Evolutionary conservation across 1,140 invertebrate species (phyloP).

Genomic region (Brachionus plicatilis): DNA sequence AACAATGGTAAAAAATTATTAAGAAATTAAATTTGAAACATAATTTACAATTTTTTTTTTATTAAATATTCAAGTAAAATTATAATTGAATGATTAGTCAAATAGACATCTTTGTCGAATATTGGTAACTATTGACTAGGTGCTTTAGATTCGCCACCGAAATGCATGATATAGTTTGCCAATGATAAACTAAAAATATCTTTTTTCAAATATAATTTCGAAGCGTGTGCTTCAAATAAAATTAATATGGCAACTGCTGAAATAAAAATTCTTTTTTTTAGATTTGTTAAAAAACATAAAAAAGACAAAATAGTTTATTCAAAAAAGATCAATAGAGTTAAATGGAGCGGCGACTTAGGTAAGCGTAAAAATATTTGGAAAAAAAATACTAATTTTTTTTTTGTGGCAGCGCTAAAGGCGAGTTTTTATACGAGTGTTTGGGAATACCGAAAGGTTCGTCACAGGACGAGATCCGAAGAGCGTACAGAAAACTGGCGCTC

Average conservation of each 20-base stretch:
- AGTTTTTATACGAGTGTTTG: slow-evolving; percentile 90
- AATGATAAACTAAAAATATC: not conserved
- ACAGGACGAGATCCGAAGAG: slow-evolving; percentile 62
- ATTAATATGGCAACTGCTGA: not conserved
- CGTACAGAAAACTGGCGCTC: slow-evolving; percentile 86
- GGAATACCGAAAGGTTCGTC: slow-evolving; percentile 80
- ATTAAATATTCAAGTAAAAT: not conserved
- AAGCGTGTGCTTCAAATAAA: not conserved
- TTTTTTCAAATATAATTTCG: not conserved
- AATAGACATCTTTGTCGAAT: not conserved
- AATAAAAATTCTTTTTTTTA: not conserved
- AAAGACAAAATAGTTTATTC: not conserved
- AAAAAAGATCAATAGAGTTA: not conserved
- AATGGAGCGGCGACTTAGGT: slow-evolving; percentile 32
- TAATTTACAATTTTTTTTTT: not conserved
- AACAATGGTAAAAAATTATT: not conserved
- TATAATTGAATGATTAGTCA: not conserved
- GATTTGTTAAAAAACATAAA: not conserved
- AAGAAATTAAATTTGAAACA: not conserved
- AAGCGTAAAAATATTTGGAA: not conserved
- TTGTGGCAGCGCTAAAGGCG: slow-evolving; percentile 55
- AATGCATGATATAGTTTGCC: not conserved
- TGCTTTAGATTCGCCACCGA: not conserved
- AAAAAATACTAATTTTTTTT: not conserved
- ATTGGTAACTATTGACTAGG: not conserved